Evolutionary conservation across 2,888 invertebrate species (phyloP).

Genomic region (Chrysopilus asiliformis): DNA sequence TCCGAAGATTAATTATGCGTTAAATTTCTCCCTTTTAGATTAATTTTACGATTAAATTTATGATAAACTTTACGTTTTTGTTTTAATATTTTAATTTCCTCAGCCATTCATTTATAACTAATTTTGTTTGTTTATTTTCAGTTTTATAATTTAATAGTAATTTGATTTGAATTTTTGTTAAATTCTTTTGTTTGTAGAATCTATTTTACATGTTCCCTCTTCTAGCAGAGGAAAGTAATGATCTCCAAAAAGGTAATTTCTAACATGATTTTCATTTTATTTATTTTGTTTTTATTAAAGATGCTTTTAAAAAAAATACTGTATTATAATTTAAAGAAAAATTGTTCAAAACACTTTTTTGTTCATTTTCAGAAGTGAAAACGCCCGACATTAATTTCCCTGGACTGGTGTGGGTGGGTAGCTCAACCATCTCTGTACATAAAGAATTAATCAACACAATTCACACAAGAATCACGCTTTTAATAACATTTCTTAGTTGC

Average conservation of each 20-base stretch:
- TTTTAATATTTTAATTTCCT: too few relatives aligned
- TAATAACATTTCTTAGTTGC: too few relatives aligned
- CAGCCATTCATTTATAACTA: too few relatives aligned
- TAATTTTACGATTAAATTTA: too few relatives aligned
- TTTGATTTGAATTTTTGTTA: constrained; percentile 3
- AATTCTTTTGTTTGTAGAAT: constrained; percentile 6
- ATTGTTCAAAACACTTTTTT: background rate
- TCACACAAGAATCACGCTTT: too few relatives aligned
- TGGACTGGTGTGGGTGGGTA: constrained; percentile 9
- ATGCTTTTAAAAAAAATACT: background rate
- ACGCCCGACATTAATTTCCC: constrained; percentile 13
- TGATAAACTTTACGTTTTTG: too few relatives aligned
- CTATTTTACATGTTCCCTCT: constrained; percentile 6
- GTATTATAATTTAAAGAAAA: background rate
- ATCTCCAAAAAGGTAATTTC: constrained; percentile 3
- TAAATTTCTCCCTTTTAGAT: too few relatives aligned
- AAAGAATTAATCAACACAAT: too few relatives aligned
- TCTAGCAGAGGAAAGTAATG: constrained; percentile 4
- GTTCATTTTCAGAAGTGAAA: constrained; percentile 6
- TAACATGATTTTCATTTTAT: background rate
- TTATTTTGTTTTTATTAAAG: constrained; percentile 1
- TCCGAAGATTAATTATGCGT: too few relatives aligned
- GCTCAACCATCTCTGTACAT: too few relatives aligned
- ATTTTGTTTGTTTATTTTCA: too few relatives aligned
- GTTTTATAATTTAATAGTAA: constrained; percentile 3